A percentile compares a stretch with the other conserved stretches of the same genome.
Conservation (phyloP, 2,797 vertebrate genomes). For the Tragopan temminckii region DNA sequence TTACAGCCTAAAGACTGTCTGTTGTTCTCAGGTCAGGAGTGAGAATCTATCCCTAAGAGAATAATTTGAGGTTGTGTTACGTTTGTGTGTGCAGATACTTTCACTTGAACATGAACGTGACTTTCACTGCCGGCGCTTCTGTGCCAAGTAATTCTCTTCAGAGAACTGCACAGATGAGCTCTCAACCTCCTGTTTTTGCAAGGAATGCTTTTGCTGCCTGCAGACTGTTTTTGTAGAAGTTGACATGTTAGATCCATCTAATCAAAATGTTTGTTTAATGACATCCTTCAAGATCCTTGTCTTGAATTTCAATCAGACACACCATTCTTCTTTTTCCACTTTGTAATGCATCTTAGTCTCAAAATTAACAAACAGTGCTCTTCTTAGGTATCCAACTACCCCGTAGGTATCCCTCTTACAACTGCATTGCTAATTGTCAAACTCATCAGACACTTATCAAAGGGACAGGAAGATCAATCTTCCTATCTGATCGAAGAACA, state of each 20-base stretch:
- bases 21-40: background rate
- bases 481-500: background rate
- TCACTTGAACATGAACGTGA: background rate
- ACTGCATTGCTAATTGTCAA: slow-evolving; percentile 12
- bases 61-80: background rate
- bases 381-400: background rate
- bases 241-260: background rate
- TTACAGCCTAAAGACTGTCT: background rate
- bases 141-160: background rate
- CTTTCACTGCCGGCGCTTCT: background rate
- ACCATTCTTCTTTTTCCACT: background rate
- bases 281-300: background rate
- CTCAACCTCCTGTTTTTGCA: background rate
- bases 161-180: background rate
- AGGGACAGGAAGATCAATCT: slow-evolving; percentile 7
- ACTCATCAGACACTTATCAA: background rate
- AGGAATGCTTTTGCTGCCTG: background rate
- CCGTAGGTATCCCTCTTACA: background rate
- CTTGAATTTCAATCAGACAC: background rate
- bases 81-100: background rate
- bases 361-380: background rate
- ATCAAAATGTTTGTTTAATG: slow-evolving; percentile 35
- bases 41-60: background rate
- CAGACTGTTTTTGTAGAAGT: background rate
- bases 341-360: background rate